A percentile compares a stretch with the other conserved stretches of the same genome.
phyloP scores from a whole-genome alignment of 2,113 vertebrate genomes.

The Lophius piscatorius region DNA sequence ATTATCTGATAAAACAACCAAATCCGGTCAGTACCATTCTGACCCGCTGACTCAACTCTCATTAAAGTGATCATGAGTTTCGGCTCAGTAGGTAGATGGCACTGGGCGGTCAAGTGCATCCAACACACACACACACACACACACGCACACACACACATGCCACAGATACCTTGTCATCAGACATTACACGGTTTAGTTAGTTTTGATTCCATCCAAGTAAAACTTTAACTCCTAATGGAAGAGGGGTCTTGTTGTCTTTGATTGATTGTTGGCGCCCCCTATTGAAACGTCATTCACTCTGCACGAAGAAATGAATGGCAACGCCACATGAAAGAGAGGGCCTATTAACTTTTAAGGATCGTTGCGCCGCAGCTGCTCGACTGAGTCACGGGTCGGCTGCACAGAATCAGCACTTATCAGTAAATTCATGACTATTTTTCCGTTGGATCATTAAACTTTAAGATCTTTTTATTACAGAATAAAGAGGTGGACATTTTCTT shows the following conservation, averaged over 20 bases:
- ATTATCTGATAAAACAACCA: constrained; percentile 15
- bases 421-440: too few relatives aligned
- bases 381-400: constrained; percentile 8
- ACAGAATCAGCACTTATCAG: too few relatives aligned
- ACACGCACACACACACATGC: background rate
- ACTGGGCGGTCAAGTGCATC: background rate
- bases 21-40: constrained; percentile 32
- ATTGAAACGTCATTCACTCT: constrained; percentile 4
- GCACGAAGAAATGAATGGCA: constrained; percentile 7
- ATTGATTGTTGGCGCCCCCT: constrained; percentile 36
- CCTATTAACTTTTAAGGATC: constrained; percentile 32
- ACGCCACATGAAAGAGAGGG: constrained; percentile 36
- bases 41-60: constrained; percentile 59
- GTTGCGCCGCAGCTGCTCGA: constrained; percentile 28
- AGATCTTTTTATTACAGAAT: too few relatives aligned
- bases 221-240: background rate
- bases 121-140: constrained; percentile 1
- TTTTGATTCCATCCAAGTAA: background rate
- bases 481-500: too few relatives aligned
- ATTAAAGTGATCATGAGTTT: constrained; percentile 49
- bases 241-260: background rate
- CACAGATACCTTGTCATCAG: background rate
- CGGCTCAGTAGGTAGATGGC: too few relatives aligned
- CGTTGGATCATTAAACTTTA: too few relatives aligned
- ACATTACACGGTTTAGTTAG: background rate